phyloP scores from a whole-genome alignment of 2,113 vertebrate genomes.

The Pelecanoides urinatrix region DNA sequence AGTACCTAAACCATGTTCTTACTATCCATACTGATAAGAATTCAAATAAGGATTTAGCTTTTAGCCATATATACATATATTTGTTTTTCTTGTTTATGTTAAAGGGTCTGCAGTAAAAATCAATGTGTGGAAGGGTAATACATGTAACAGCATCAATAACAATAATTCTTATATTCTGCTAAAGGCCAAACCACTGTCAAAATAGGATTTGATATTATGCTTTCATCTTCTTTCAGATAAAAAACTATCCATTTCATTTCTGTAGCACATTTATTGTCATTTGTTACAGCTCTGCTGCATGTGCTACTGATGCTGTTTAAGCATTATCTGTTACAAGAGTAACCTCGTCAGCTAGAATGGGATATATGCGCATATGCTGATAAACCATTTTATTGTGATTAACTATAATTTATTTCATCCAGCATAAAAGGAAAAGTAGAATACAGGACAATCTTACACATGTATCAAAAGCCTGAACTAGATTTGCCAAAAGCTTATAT shows the following conservation, averaged over 20 bases:
- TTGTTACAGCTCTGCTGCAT: not conserved
- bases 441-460: not conserved
- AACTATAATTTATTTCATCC: not conserved
- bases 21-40: not conserved
- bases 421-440: not conserved
- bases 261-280: not conserved
- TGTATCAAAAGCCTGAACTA: not conserved
- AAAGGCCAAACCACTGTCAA: constrained; percentile 14
- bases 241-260: not conserved
- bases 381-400: not conserved
- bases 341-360: not conserved
- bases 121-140: not conserved
- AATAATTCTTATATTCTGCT: not conserved
- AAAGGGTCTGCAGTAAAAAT: not conserved
- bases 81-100: not conserved
- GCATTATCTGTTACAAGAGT: constrained; percentile 9
- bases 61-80: not conserved
- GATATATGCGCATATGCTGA: not conserved
- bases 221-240: not conserved
- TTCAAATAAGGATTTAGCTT: not conserved
- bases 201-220: not conserved
- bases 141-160: not conserved
- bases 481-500: not conserved
- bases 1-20: not conserved
- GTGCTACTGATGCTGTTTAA: not conserved